Evolutionary conservation across 2,888 invertebrate genomes (phyloP).

Genomic region (Cheilosia variabilis): DNA sequence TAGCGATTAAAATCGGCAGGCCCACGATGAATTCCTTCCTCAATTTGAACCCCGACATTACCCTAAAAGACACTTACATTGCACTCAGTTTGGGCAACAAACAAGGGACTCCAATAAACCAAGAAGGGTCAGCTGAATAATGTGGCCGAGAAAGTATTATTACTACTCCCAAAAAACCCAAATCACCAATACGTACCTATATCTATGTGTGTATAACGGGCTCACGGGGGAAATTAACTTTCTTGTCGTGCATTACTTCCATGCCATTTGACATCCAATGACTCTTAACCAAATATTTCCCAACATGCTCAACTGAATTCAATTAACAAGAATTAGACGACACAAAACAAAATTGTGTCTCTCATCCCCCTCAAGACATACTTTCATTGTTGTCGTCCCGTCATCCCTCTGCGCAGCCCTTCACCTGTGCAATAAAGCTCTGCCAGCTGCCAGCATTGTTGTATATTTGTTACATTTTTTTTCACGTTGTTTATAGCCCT

Average conservation of each 20-base stretch:
- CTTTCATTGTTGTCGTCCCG: slow-evolving; percentile 16
- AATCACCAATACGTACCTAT: slow-evolving; percentile 13
- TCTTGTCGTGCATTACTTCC: slow-evolving; percentile 66
- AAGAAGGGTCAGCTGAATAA: slow-evolving; percentile 12
- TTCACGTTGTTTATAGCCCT: slow-evolving; percentile 63
- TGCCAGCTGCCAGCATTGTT: slow-evolving; percentile 18
- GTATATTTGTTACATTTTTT: slow-evolving; percentile 38
- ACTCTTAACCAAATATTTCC: slow-evolving; percentile 70
- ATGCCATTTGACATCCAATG: slow-evolving; percentile 69
- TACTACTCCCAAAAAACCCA: slow-evolving; percentile 33
- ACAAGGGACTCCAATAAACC: slow-evolving; percentile 11
- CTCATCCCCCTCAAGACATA: slow-evolving; percentile 26
- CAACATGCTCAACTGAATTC: slow-evolving; percentile 70
- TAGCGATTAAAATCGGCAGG: no score
- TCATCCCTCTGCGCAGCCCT: neutral
- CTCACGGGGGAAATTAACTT: slow-evolving; percentile 62
- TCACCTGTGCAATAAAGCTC: slow-evolving; percentile 63
- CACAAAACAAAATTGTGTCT: neutral
- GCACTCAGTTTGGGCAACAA: neutral
- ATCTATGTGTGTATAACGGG: neutral
- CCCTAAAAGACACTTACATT: neutral
- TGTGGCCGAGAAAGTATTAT: slow-evolving; percentile 24
- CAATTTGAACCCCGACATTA: no score
- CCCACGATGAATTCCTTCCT: no score
- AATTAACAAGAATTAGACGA: slow-evolving; percentile 64